phyloP scores from a whole-genome alignment of 1,140 invertebrate species.

The Drosophila mojavensis region DNA sequence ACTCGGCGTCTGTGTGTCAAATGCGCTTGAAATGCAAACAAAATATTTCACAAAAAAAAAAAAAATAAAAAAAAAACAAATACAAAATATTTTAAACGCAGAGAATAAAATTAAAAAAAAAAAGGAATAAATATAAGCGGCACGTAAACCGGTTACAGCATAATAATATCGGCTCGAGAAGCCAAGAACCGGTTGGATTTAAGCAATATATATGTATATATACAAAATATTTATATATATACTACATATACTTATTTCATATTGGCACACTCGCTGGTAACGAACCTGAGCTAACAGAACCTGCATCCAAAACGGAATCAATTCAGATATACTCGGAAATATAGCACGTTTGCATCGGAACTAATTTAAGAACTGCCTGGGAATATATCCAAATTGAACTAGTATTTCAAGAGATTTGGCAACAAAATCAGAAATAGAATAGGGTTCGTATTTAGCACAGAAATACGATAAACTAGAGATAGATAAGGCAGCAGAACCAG shows the following conservation, averaged over 20 bases:
- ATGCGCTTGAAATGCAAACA: conserved; percentile 62
- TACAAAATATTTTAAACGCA: conserved; percentile 30
- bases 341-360: neutral
- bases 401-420: too few relatives aligned
- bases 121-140: conserved; percentile 18
- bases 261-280: conserved; percentile 29
- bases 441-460: too few relatives aligned
- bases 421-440: too few relatives aligned
- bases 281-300: conserved; percentile 7
- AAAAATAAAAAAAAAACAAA: conserved; percentile 22
- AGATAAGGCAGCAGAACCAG: too few relatives aligned
- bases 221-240: conserved; percentile 18
- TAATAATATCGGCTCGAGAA: conserved; percentile 46
- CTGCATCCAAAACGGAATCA: conserved; percentile 11
- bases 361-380: too few relatives aligned
- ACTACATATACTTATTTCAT: conserved; percentile 13
- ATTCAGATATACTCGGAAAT: neutral
- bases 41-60: conserved; percentile 42
- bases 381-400: too few relatives aligned
- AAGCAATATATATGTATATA: conserved; percentile 30
- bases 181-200: conserved; percentile 54
- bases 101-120: conserved; percentile 59
- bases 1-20: conserved; percentile 50
- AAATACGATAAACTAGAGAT: too few relatives aligned
- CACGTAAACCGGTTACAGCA: conserved; percentile 39